Evolutionary conservation across 1,140 invertebrate species (phyloP), one percentile per base, ranked within the genome.

Genomic region (Vanessa atalanta): DNA sequence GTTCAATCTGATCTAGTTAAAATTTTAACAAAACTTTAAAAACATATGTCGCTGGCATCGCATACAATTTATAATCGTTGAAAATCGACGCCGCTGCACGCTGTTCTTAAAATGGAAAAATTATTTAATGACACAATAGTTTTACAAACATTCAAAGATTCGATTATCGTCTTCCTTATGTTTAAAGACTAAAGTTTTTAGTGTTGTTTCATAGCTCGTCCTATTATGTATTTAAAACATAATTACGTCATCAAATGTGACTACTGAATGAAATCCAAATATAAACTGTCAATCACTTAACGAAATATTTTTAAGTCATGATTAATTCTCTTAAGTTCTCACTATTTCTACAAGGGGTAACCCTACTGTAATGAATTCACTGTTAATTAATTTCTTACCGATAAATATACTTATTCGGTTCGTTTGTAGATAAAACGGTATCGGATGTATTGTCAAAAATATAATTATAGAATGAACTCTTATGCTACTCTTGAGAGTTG

Each of bases 341-440:
- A 31, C 26, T 43, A 43, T 43, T 43, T 9, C 2, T n/a, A 55
- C 15, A 13, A 48, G 9, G 8, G 70, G 47, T 51, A 72, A 66
- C 70, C 64, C 64, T 72, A 66, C n/a, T 12, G 47, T 66, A 75
- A 57, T 51, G 2, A 55, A 75, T 65, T 75, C 67, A 75, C 61
- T 65, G 61, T 66, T 75, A 75, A 75, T 75, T 75, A 70, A 70
- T 75, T 31, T 75, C 47, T 51, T 51, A 70, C 67, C 48, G 65
- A 75, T 75, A 75, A 75, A 75, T 65, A 31, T 14, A 68, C 53
- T 67, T 47, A 63, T 73, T 43, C 65, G 65, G 72, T 68, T 68
- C 55, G 72, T 68, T 64, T 47, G 57, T 63, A 73, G 72, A 73
- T 55, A 48, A 68, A 15, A 23, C 14, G 26, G 55, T n/a, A 63